Base-by-base conservation (phyloP, 2,797 vertebrate species). In the Luscinia luscinia region DNA sequence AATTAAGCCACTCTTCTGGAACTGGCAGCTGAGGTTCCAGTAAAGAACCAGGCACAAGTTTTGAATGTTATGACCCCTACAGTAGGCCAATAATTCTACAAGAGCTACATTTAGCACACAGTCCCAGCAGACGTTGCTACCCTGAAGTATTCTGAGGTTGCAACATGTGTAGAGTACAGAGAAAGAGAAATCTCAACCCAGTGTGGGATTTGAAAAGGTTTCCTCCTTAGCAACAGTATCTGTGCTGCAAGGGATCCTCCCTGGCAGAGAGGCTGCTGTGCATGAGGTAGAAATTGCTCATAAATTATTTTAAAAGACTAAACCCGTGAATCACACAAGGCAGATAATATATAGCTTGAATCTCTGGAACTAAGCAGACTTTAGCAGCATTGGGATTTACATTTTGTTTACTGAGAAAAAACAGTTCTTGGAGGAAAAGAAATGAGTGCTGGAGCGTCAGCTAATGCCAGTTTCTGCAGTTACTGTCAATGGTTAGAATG, bases 361-460 rank as follows among this genome's bases (percentile, higher is more conserved):
- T 59, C 51, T 54, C 34, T 83, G 62, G 9, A 76, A 51, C 30
- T 34, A 38, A 52, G 52, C 51, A 84, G 52, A 57, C 18, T 36
- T 87, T 12, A 80, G 23, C 48, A 58, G 20, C 11, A 3, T 32
- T 68, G 48, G 48, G 76, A 73, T 75, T 78, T 75, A 86, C 36
- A 40, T 89, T 75, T 54, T 84, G 30, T 80, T 78, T 66, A 63
- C 30, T n/a, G 46, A 68, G 64, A 46, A 49, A 85, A 91, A 49
- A 0, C 21, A 75, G 4, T 43, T 70, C 13, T 48, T 81, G 54
- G 22, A 83, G 43, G 28, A 59, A 67, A n/a, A 82, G 23, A 52
- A 63, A 58, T 19, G 52, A 51, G 36, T 57, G 26, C 30, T 80
- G 36, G 27, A 74, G 23, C 40, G 81, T 15, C 13, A 46, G 9